Evolutionary conservation across 2,888 invertebrate genomes (phyloP), one percentile per base, ranked within the genome.

Genomic region (Phorcus lineatus): DNA sequence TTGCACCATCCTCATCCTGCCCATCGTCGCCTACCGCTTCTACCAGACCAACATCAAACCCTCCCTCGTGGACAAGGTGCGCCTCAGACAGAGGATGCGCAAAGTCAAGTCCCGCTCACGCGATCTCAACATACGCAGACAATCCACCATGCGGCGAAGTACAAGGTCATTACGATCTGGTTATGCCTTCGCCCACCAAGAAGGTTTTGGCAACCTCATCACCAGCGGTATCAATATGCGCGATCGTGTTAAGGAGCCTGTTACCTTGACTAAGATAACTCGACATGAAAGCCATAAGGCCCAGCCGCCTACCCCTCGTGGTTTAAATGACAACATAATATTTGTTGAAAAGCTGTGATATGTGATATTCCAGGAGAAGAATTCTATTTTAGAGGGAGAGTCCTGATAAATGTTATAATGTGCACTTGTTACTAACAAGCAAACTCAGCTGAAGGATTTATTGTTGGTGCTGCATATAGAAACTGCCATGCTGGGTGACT

Each of bases 111-210:
- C 91, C 13, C 88, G 88, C 70, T 86, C 90, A n/a, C 84, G 87
- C 40, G 91, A 92, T 74, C 82, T 90, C 2, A 86, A 88, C 74
- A 83, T 92, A 22, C 87, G 90, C 53, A 85, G 92, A 47, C 88
- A 91, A 28, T 93, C 90, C 75, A 93, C 89, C 75, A 96, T 97
- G 0, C 95, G 97, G 81, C 95, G 97, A 89, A 97, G 97, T 82
- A 91, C 91, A 16, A 95, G 99, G 54, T 98, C 98, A 47, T 95
- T 99, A 84, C 96, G 99, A 80, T 98, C 98, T 16, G 99, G 99
- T 80, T 98, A 99, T 94, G 99, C 99, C 13, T 99, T 99, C 94
- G 98, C 99, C 80, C 99, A 99, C 94, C 98, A 89, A 92, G 97
- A 98, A 94, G 98, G 98, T 88, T 99, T 98, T 94, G 98, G 98